Evolutionary conservation across 1,140 invertebrate species (phyloP).

Genomic region (Calosoma granatense): DNA sequence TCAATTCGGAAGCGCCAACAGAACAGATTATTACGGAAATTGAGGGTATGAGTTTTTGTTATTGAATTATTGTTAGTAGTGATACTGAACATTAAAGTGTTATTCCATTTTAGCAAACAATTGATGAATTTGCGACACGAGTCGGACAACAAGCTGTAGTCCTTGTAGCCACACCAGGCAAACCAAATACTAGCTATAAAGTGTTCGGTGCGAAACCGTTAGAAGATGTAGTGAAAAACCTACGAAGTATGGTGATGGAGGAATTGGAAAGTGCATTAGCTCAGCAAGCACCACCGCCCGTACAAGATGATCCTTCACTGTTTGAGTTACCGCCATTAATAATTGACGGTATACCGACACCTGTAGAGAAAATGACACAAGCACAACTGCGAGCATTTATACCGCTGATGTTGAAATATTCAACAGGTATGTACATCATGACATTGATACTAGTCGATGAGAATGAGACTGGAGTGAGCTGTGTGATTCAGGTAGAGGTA

Average conservation of each 20-base stretch:
- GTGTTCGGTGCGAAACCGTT: constrained; percentile 95
- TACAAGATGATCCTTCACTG: constrained; percentile 82
- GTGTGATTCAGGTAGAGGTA: constrained; percentile 61
- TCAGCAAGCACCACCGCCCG: constrained; percentile 86
- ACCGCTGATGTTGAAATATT: constrained; percentile 96
- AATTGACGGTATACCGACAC: constrained; percentile 95
- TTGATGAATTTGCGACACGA: constrained; percentile 93
- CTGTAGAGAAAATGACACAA: constrained; percentile 98
- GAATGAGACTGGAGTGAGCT: background rate
- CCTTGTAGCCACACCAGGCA: constrained; percentile 91
- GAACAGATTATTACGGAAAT: constrained; percentile 80
- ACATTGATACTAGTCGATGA: background rate
- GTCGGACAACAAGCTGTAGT: constrained; percentile 97
- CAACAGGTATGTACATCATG: constrained; percentile 62
- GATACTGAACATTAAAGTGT: constrained; percentile 10
- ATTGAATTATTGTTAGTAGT: background rate
- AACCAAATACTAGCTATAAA: constrained; percentile 89
- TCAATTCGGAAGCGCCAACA: constrained; percentile 93
- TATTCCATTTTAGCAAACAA: constrained; percentile 65
- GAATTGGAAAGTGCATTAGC: constrained; percentile 87
- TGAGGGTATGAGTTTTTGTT: constrained; percentile 51
- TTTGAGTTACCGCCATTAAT: constrained; percentile 93
- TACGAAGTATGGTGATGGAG: constrained; percentile 85
- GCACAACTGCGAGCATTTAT: constrained; percentile 94
- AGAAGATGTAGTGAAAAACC: constrained; percentile 89